Base-by-base conservation (phyloP, 2,113 vertebrate species). In the Archocentrus centrarchus region DNA sequence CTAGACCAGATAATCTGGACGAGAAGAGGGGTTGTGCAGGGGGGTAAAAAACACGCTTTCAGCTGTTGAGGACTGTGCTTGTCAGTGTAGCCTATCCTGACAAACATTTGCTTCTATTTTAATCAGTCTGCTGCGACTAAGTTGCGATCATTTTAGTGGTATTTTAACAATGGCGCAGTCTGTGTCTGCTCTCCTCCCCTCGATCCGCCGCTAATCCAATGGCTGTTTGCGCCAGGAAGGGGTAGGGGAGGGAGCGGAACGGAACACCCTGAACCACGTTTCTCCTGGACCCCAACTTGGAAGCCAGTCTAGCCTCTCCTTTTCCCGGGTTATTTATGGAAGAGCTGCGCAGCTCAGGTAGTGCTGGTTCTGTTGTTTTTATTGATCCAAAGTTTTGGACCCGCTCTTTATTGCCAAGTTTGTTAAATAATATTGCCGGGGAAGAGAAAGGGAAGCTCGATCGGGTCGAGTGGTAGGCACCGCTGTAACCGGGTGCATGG, bases 161-260 rank as follows among this genome's bases (percentile, higher is more conserved):
- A 62, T 89, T 82, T 59, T 87, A 89, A 96, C 94, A 96, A 95
- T 96, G 96, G 95, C 96, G 95, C 95, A 96, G 95, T 96, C 93
- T 91, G 77, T 85, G 85, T 89, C 66, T 88, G 91, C 87, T 95
- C 93, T 93, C 94, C 94, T 94, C 94, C 86, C 93, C 93, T 93
- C 91, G 80, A 88, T 92, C 90, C 90, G 86, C 94, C 95, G 94
- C 94, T 95, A 94, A 95, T 95, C 94, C 95, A 95, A 87, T 94
- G 94, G 93, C 93, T 93, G 93, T 90, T 93, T 95, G 94, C 91
- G 94, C 91, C 92, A 92, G 80, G 89, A 93, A 93, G 91, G 66
- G 89, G 93, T 89, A 88, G 90, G 90, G 91, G 87, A 86, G 88
- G 94, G 88, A 89, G 27, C 90, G 78, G 90, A 92, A 83, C 92